phyloP scores from a whole-genome alignment of 2,888 invertebrate species.

The Anoplius nigerrimus region DNA sequence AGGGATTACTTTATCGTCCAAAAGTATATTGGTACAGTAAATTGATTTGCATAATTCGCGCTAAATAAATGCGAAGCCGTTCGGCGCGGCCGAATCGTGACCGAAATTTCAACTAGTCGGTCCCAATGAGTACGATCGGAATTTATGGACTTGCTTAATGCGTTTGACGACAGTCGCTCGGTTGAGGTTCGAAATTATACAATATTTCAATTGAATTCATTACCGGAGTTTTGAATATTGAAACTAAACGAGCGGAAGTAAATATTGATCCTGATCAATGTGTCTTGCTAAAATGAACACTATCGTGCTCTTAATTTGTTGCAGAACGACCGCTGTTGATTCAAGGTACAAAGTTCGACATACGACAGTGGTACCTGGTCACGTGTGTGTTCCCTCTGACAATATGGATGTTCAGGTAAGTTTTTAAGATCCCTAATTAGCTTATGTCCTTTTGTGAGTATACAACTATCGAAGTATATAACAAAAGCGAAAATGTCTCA shows the following conservation, averaged over 20 bases:
- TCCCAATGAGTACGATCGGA: too few species aligned
- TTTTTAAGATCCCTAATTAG: too few species aligned
- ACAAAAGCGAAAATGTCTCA: too few species aligned
- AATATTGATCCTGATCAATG: too few species aligned
- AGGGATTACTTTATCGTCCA: conserved; percentile 86
- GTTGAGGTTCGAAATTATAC: too few species aligned
- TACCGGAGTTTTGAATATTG: not conserved
- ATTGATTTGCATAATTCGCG: too few species aligned
- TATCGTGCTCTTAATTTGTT: conserved; percentile 54
- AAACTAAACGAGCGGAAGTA: not conserved
- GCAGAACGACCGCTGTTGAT: conserved; percentile 88
- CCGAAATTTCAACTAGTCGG: too few species aligned
- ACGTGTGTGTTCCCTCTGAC: conserved; percentile 86
- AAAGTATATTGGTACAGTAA: conserved; percentile 88
- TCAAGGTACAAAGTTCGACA: conserved; percentile 92
- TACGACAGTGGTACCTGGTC: conserved; percentile 92
- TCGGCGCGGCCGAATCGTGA: too few species aligned
- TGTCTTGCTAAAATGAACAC: not conserved
- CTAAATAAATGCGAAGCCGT: too few species aligned
- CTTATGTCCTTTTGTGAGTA: too few species aligned
- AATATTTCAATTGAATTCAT: not conserved
- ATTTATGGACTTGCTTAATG: too few species aligned
- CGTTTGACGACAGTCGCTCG: too few species aligned
- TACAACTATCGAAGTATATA: not conserved
- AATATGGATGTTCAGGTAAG: conserved; percentile 89